phyloP scores from a whole-genome alignment of 2,888 invertebrate species.

The Neoitamus cyanurus region DNA sequence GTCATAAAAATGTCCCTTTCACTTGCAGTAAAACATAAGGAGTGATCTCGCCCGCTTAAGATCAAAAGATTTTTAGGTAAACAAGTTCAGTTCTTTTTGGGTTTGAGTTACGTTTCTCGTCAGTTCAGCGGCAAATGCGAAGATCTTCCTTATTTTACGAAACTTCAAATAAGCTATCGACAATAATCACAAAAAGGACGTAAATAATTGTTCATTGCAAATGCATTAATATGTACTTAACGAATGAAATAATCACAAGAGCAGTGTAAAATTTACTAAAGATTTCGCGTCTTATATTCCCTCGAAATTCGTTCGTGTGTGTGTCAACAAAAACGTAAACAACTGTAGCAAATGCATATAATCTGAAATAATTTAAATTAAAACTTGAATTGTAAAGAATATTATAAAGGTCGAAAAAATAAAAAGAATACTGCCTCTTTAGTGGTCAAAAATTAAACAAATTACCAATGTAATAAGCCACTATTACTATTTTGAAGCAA shows the following conservation, averaged over 20 bases:
- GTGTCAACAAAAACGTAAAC: conserved; percentile 23
- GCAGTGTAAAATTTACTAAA: conserved; percentile 36
- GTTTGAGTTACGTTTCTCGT: background rate
- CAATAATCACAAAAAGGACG: conserved; percentile 30
- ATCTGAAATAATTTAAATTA: conserved; percentile 27
- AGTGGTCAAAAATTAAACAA: background rate
- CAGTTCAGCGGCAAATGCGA: background rate
- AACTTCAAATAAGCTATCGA: background rate
- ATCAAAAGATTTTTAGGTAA: background rate
- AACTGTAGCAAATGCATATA: conserved; percentile 25
- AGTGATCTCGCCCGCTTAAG: background rate
- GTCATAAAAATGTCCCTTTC: conserved; percentile 3
- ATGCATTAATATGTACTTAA: conserved; percentile 6
- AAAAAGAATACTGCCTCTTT: background rate
- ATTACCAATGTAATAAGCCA: background rate
- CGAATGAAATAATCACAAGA: conserved; percentile 5
- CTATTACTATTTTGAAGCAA: background rate
- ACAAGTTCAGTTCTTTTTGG: background rate
- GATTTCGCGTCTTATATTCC: background rate
- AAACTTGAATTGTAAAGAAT: background rate
- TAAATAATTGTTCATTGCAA: background rate
- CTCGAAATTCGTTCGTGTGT: background rate
- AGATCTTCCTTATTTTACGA: background rate
- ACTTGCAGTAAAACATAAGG: background rate
- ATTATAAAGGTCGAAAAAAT: background rate